A percentile compares a stretch with the other conserved stretches of the same genome.
phyloP scores from a whole-genome alignment of 1,140 invertebrate species.

The Tetramorium alpestre region DNA sequence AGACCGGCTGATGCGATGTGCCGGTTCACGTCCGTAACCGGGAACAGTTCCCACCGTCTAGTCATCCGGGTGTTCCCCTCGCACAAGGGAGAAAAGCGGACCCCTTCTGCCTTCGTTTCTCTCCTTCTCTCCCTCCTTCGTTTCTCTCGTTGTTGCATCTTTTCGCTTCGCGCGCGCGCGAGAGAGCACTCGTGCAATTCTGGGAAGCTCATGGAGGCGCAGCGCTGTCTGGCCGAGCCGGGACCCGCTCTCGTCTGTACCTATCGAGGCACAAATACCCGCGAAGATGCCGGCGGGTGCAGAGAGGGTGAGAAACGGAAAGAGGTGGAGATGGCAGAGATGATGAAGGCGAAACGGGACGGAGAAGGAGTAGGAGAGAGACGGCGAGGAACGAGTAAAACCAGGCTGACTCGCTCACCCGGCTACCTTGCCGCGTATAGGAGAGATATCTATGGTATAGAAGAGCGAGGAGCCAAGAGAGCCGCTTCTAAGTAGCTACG shows the following conservation, averaged over 20 bases:
- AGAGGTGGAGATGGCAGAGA: constrained; percentile 35
- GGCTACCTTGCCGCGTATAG: constrained; percentile 68
- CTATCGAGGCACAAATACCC: constrained; percentile 75
- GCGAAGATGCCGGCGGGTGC: constrained; percentile 60
- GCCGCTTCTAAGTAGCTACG: constrained; percentile 85
- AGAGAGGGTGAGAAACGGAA: constrained; percentile 66
- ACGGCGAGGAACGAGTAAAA: constrained; percentile 68
- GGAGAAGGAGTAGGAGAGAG: constrained; percentile 35
- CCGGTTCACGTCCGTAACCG: constrained; percentile 69
- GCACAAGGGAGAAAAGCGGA: constrained; percentile 49
- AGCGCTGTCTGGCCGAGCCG: constrained; percentile 83
- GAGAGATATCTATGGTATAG: constrained; percentile 70
- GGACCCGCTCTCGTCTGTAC: constrained; percentile 78
- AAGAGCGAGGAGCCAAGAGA: constrained; percentile 67
- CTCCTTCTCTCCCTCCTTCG: constrained; percentile 33
- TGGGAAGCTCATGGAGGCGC: constrained; percentile 82
- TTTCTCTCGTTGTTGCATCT: constrained; percentile 48
- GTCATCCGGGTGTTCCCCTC: constrained; percentile 75
- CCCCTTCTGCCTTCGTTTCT: constrained; percentile 50
- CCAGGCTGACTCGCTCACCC: constrained; percentile 68
- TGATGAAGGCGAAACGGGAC: not conserved
- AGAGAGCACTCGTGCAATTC: constrained; percentile 72
- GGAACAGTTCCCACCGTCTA: constrained; percentile 84
- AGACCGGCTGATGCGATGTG: constrained; percentile 77
- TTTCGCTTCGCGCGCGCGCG: constrained; percentile 66